Percentiles rank a stretch among this genome's conserved stretches.
phyloP scores from a whole-genome alignment of 1,140 invertebrate species.

The Cecropterus lyciades region DNA sequence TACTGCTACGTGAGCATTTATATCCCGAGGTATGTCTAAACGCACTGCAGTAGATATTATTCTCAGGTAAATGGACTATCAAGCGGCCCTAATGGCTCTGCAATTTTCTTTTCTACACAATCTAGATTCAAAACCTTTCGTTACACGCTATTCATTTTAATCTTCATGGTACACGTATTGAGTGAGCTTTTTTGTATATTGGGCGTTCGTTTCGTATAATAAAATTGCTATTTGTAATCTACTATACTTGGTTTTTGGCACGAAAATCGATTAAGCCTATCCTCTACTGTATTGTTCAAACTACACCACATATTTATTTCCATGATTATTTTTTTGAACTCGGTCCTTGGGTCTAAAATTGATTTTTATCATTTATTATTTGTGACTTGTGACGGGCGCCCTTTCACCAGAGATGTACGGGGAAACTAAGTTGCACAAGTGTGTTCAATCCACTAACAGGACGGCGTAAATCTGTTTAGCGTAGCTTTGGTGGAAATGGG shows the following conservation, averaged over 20 bases:
- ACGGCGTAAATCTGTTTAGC: no score
- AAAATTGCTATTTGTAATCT: background rate
- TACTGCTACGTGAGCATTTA: background rate
- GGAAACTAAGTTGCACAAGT: no score
- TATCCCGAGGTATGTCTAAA: background rate
- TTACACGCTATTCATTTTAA: constrained; percentile 24
- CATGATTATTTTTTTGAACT: no score
- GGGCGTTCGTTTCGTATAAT: background rate
- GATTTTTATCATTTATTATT: no score
- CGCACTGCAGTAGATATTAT: background rate
- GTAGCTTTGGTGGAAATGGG: no score
- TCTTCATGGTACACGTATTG: constrained; percentile 15
- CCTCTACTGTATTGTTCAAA: no score
- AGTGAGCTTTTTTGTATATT: background rate
- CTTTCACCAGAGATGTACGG: no score
- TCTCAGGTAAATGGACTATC: constrained; percentile 14
- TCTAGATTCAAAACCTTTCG: constrained; percentile 10
- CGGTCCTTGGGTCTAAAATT: no score
- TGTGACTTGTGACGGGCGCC: no score
- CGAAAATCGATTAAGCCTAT: background rate
- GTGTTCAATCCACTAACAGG: no score
- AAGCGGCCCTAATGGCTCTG: constrained; percentile 17
- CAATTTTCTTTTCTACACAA: constrained; percentile 24
- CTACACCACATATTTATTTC: no score
- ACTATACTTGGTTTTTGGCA: background rate